Conservation (phyloP, 2,797 vertebrate species). For the Varecia variegata region DNA sequence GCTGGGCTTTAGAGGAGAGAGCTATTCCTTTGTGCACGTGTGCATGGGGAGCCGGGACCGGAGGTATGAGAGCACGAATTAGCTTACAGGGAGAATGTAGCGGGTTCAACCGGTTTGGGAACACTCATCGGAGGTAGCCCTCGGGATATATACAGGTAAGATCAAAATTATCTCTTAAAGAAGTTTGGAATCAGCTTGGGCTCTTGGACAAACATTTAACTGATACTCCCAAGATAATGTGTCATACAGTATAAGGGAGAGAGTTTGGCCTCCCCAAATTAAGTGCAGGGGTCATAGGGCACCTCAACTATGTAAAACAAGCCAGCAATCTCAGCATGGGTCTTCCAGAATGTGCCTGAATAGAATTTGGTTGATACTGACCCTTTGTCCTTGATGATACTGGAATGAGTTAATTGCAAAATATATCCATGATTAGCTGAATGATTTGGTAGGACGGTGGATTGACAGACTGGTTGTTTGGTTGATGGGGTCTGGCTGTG, state of each 20-base stretch:
- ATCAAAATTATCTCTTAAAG: not conserved
- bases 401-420: not conserved
- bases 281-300: not conserved
- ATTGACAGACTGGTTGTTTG: not conserved
- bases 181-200: not conserved
- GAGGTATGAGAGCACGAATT: not conserved
- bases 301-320: not conserved
- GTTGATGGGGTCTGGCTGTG: not conserved
- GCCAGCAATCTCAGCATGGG: not conserved
- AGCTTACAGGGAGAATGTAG: not conserved
- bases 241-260: not conserved
- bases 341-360: not conserved
- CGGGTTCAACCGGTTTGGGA: not conserved
- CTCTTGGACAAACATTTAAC: not conserved
- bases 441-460: not conserved
- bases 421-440: not conserved
- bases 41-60: rapidly evolving
- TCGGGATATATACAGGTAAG: not conserved
- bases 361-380: not conserved
- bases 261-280: not conserved
- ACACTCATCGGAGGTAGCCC: not conserved
- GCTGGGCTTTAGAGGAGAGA: not conserved
- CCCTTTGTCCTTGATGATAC: not conserved
- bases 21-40: rapidly evolving
- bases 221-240: too few relatives aligned